A percentile compares a stretch with the other conserved stretches of the same genome.
These are phyloP conservation scores for Pristis pectinata DNA, from an alignment of 2,797 vertebrate species.

Conservation along the genomic window DNA sequence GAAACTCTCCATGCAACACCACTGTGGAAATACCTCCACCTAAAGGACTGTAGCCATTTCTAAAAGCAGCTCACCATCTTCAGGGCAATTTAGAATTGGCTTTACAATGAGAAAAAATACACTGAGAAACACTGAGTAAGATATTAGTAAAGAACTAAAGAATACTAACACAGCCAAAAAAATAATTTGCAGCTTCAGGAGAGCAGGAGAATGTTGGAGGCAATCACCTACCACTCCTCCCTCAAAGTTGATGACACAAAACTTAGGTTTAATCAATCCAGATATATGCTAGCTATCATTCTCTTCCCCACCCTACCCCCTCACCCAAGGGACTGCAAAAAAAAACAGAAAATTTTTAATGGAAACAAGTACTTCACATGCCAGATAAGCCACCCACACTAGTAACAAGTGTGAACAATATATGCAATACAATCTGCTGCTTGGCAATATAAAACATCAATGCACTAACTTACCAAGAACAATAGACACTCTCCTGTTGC, in stretches of 20 bases:
- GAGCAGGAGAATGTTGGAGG: too few species aligned
- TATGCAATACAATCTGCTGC: not conserved
- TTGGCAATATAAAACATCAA: not conserved
- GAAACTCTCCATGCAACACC: too few species aligned
- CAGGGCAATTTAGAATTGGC: too few species aligned
- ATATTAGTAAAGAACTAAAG: not conserved
- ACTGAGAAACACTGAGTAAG: too few species aligned
- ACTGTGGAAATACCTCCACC: too few species aligned
- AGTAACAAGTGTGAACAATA: not conserved
- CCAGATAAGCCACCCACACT: not conserved
- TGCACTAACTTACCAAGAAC: constrained; percentile 77
- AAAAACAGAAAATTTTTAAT: not conserved
- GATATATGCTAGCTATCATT: not conserved
- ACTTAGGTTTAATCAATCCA: not conserved
- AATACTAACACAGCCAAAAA: not conserved
- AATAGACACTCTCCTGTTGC: constrained; percentile 83
- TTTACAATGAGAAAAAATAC: too few species aligned
- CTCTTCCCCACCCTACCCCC: not conserved
- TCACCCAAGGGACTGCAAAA: too few species aligned
- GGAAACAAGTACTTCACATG: not conserved
- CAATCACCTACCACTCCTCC: not conserved
- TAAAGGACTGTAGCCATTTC: too few species aligned
- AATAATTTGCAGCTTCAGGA: not conserved
- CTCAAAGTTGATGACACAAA: not conserved
- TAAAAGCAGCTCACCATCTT: too few species aligned